Conservation (phyloP, 1,140 invertebrate species). For the Paramacrobiotus metropolitanus region DNA sequence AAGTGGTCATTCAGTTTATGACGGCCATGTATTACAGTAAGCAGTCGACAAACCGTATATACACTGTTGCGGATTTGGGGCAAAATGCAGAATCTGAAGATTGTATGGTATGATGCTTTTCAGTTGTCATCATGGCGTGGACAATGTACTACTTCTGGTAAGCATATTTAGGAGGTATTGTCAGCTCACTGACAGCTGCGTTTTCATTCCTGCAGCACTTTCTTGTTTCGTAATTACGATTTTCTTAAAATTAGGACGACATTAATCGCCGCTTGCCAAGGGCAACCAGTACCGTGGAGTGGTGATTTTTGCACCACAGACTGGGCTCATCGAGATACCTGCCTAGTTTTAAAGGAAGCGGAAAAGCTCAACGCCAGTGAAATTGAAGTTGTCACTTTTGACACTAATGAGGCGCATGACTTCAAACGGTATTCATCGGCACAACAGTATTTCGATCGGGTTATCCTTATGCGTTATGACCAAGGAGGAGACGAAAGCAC, state of each 20-base stretch:
- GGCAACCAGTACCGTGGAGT: not conserved
- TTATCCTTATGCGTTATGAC: not conserved
- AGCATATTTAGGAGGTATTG: too few relatives aligned
- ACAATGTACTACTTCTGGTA: not conserved
- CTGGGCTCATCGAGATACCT: not conserved
- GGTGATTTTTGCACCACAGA: not conserved
- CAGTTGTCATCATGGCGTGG: conserved; percentile 1
- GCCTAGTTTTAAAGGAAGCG: not conserved
- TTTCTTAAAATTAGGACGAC: not conserved
- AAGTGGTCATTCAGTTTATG: not conserved
- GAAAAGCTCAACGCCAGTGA: not conserved
- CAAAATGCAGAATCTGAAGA: too few relatives aligned
- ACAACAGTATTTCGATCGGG: not conserved
- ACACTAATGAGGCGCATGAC: not conserved
- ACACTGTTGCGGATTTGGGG: too few relatives aligned
- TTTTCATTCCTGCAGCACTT: too few relatives aligned
- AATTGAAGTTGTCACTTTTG: not conserved
- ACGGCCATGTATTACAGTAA: conserved; percentile 1
- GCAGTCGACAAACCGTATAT: too few relatives aligned
- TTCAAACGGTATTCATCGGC: not conserved
- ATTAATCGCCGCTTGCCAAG: not conserved
- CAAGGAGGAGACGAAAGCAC: not conserved
- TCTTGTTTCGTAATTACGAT: too few relatives aligned
- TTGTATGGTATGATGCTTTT: not conserved
- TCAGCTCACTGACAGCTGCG: not conserved